phyloP scores from a whole-genome alignment of 2,888 invertebrate species.

The Leptogaster cylindrica region DNA sequence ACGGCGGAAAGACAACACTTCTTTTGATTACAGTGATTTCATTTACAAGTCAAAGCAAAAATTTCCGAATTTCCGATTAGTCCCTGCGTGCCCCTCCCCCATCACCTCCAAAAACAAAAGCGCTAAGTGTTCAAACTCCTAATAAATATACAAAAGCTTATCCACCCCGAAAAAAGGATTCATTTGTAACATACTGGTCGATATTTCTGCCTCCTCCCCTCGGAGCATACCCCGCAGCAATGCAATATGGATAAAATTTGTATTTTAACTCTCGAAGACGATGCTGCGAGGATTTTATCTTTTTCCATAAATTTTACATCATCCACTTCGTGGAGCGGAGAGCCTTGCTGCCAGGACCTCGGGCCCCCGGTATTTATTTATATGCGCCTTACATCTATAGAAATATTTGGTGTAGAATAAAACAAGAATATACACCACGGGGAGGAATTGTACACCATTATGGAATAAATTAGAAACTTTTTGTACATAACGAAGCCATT shows the following conservation, averaged over 20 bases:
- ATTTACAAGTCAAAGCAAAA: constrained; percentile 26
- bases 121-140: not conserved
- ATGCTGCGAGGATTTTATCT: constrained; percentile 33
- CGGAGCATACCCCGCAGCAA: not conserved
- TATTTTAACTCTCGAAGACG: constrained; percentile 34
- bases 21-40: constrained; percentile 27
- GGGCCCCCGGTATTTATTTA: constrained; percentile 20
- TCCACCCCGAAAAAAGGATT: constrained; percentile 32
- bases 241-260: constrained; percentile 36
- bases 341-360: not conserved
- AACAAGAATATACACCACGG: too few species aligned
- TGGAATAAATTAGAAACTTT: constrained; percentile 42
- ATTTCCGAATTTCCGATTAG: constrained; percentile 19
- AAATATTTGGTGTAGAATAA: constrained; percentile 28
- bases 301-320: constrained; percentile 42
- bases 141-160: constrained; percentile 33
- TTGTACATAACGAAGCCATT: constrained; percentile 37
- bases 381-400: constrained; percentile 10
- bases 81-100: not conserved
- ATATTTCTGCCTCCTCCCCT: constrained; percentile 8
- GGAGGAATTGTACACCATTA: constrained; percentile 32
- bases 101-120: not conserved
- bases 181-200: constrained; percentile 36
- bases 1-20: too few species aligned
- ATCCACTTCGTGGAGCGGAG: constrained; percentile 24